phyloP scores from a whole-genome alignment of 2,113 vertebrate species.

The Corythoichthys intestinalis region DNA sequence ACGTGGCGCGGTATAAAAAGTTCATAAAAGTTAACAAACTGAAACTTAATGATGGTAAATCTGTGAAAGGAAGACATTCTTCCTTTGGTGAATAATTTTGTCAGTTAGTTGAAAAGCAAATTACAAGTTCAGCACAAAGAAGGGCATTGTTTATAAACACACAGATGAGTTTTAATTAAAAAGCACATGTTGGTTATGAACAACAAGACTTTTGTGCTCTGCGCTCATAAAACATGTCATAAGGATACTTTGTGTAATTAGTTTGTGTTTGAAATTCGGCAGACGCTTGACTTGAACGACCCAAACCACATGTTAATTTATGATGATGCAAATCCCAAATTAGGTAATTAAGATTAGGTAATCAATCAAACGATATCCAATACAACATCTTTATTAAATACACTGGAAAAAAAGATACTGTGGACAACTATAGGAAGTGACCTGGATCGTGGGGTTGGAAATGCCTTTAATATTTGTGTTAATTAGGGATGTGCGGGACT shows the following conservation, averaged over 20 bases:
- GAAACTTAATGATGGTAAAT: background rate
- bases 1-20: constrained; percentile 9
- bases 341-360: background rate
- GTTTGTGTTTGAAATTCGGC: constrained; percentile 9
- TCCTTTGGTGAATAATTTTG: background rate
- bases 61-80: background rate
- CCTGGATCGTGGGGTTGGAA: too few relatives aligned
- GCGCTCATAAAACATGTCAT: constrained; percentile 30
- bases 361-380: background rate
- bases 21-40: constrained; percentile 23
- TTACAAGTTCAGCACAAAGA: background rate
- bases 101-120: background rate
- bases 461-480: too few relatives aligned
- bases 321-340: background rate
- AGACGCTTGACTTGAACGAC: constrained; percentile 13
- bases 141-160: constrained; percentile 10
- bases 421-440: background rate
- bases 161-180: constrained; percentile 27
- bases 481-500: too few relatives aligned
- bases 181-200: constrained; percentile 26
- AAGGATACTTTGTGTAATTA: constrained; percentile 22
- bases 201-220: constrained; percentile 20
- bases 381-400: background rate
- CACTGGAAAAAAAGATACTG: background rate
- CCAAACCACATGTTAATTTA: background rate